These are phyloP conservation scores for Ursus arctos DNA, from an alignment of 2,113 vertebrate genomes.

Conservation along the genomic window DNA sequence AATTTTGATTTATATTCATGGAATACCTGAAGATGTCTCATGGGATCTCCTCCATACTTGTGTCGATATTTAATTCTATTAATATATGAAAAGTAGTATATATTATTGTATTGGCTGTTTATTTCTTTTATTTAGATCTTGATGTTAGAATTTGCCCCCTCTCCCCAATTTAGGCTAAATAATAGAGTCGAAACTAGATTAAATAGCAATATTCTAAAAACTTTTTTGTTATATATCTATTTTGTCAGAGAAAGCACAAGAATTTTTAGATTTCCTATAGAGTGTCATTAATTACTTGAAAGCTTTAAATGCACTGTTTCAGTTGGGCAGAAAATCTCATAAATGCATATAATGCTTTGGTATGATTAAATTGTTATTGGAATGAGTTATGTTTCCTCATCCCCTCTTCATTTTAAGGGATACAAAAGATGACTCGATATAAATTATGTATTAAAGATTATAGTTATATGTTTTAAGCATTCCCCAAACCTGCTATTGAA, in stretches of 20 bases:
- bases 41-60: neutral
- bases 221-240: neutral
- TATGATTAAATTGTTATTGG: neutral
- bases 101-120: neutral
- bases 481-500: neutral
- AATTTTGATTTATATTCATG: slow-evolving; percentile 7
- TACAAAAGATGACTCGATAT: neutral
- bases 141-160: neutral
- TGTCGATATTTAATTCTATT: slow-evolving; percentile 18
- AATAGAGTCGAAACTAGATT: neutral
- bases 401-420: neutral
- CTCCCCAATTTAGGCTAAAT: neutral
- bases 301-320: slow-evolving; percentile 1
- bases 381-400: slow-evolving; percentile 42
- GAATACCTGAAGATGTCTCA: neutral
- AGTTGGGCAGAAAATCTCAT: neutral
- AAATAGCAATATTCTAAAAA: neutral
- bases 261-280: neutral
- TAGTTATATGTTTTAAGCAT: slow-evolving; percentile 17
- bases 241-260: neutral
- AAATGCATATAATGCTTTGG: neutral
- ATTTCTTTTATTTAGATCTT: slow-evolving; percentile 5
- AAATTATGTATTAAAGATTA: neutral
- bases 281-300: slow-evolving; percentile 45
- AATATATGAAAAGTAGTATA: neutral